Evolutionary conservation across 2,113 vertebrate genomes (phyloP), one percentile per base, ranked within the genome.

Genomic region (Phalacrocorax carbo): DNA sequence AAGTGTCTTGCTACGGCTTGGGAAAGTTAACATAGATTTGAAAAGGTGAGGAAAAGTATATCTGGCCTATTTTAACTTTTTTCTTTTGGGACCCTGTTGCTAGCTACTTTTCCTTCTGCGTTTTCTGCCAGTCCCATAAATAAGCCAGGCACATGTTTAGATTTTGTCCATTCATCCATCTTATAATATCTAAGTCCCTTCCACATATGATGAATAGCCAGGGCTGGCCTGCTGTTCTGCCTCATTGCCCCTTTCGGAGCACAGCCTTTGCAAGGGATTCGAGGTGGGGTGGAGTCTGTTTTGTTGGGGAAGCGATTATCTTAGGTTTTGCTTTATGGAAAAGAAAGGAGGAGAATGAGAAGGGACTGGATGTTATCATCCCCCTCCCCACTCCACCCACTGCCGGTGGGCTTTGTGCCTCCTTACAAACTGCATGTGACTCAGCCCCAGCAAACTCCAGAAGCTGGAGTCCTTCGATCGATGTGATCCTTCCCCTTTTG

Each of bases 381-480:
- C 42, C 11, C 13, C 38, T 71, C 66, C 54, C 68, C 22, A 68
- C 82, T n/a, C 52, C 73, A 69, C 58, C 25, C 2, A 0, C 65
- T 93, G 65, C 48, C 82, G 70, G 49, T 89, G 78, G 44, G 78
- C 57, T 94, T 87, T 49, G 44, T 18, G 6, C 52, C 70, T 93
- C 54, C 76, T 77, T 77, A 75, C 55, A 71, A 49, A 71, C 16
- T 1, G 0, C 19, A 2, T 26, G 42, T 62, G 55, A 84, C 68
- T 86, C 62, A 77, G 60, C 15, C 36, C 40, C 91, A 83, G 71
- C 82, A 70, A 94, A 95, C 12, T 94, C 49, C 93, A 92, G 94
- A 95, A 96, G 93, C 87, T 58, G 62, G 32, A 95, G 36, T 65
- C 70, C 62, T 82, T 90, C n/a, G 1, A 20, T 73, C 4, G 1